Percentiles rank a stretch among this genome's conserved stretches.
Conservation (phyloP, 2,113 vertebrate species). For the Syngnathus floridae region DNA sequence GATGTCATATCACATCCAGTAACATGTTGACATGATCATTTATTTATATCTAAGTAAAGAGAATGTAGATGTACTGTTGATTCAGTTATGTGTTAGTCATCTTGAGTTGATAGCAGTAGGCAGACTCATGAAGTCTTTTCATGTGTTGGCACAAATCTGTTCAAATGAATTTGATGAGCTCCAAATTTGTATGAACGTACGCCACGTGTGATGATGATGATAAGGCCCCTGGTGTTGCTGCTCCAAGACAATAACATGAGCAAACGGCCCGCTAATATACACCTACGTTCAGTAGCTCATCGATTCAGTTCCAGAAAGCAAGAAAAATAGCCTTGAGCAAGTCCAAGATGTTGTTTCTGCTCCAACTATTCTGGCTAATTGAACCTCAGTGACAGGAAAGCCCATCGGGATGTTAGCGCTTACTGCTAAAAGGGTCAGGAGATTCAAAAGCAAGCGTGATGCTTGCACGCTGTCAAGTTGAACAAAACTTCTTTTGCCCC, state of each 20-base stretch:
- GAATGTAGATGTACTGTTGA: no score
- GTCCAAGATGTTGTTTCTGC: constrained; percentile 33
- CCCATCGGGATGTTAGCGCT: constrained; percentile 29
- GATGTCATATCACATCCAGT: no score
- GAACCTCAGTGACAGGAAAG: constrained; percentile 46
- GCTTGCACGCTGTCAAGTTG: constrained; percentile 16
- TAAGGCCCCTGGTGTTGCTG: background rate
- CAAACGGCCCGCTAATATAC: background rate
- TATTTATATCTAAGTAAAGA: no score
- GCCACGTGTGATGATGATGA: background rate
- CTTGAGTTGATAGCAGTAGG: no score
- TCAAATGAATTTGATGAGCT: background rate
- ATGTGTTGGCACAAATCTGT: background rate
- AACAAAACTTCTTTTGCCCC: constrained; percentile 19
- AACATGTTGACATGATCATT: no score
- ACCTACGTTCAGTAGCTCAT: background rate
- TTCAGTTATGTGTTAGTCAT: no score
- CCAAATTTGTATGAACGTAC: background rate
- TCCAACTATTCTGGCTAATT: constrained; percentile 45
- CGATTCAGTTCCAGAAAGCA: constrained; percentile 12
- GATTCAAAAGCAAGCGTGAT: constrained; percentile 44
- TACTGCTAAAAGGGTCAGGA: constrained; percentile 49
- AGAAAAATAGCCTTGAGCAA: constrained; percentile 23
- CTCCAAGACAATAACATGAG: background rate
- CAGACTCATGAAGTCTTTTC: background rate